Evolutionary conservation across 2,888 invertebrate genomes (phyloP).

Genomic region (Leptopilina drosophilae): DNA sequence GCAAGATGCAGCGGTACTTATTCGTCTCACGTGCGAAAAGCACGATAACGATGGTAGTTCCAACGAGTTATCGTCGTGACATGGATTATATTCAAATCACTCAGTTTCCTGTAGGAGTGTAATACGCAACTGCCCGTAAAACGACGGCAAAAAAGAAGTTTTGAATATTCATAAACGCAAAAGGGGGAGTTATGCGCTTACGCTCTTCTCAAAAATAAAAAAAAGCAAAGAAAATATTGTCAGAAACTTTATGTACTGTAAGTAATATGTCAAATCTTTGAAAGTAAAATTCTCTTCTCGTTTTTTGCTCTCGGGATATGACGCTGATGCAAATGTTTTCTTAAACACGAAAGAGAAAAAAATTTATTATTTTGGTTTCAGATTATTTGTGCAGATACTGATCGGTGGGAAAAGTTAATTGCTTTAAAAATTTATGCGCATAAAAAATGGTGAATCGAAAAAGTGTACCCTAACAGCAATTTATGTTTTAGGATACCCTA

Average conservation of each 20-base stretch:
- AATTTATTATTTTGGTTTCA: no score
- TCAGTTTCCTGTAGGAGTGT: conserved; percentile 27
- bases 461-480: no score
- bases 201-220: conserved; percentile 1
- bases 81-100: conserved; percentile 66
- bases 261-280: not conserved
- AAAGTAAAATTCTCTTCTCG: not conserved
- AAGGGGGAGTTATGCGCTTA: not conserved
- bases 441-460: no score
- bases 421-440: no score
- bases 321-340: no score
- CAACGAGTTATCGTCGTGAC: conserved; percentile 58
- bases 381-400: no score
- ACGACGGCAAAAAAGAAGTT: conserved; percentile 13
- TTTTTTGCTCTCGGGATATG: no score
- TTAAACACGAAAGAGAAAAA: no score
- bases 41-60: conserved; percentile 64
- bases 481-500: no score
- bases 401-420: no score
- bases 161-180: conserved; percentile 26
- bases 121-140: conserved; percentile 7
- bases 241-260: conserved; percentile 22
- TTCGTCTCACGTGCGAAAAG: conserved; percentile 69
- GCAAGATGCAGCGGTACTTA: conserved; percentile 57
- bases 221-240: not conserved